A percentile compares a stretch with the other conserved stretches of the same genome.
Conservation (phyloP, 2,113 vertebrate genomes). For the Arvicanthis niloticus region DNA sequence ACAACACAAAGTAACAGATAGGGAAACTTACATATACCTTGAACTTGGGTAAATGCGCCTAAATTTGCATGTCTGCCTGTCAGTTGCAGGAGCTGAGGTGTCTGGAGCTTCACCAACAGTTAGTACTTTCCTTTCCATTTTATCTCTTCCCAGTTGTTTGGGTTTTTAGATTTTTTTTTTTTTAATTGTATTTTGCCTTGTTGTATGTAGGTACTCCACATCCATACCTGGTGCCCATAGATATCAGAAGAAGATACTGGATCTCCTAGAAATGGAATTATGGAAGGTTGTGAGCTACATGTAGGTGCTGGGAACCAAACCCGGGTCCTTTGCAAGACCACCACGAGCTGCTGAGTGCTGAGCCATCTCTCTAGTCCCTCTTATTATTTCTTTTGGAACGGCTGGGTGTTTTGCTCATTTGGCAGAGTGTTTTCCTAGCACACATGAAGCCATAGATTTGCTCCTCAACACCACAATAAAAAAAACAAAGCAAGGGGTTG, state of each 20-base stretch:
- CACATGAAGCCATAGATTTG: neutral
- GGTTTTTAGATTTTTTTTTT: neutral
- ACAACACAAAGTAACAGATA: neutral
- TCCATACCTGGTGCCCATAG: neutral
- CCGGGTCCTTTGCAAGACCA: neutral
- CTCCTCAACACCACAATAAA: neutral
- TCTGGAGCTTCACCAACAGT: neutral
- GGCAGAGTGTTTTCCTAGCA: neutral
- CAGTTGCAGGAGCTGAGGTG: neutral
- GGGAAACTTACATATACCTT: neutral
- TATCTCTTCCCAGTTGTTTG: neutral
- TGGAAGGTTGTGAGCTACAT: neutral
- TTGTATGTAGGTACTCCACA: neutral
- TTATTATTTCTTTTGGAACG: neutral
- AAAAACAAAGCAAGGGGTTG: neutral
- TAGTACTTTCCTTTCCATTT: neutral
- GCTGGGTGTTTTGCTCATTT: neutral
- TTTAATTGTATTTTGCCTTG: neutral
- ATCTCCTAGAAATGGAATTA: neutral
- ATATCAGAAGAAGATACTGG: neutral
- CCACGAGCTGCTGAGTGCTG: neutral
- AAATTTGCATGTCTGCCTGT: neutral
- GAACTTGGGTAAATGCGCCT: neutral
- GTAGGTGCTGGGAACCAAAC: neutral
- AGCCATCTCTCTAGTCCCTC: neutral